Base-by-base conservation (phyloP, 2,888 invertebrate species). In the Nudaria mundana region DNA sequence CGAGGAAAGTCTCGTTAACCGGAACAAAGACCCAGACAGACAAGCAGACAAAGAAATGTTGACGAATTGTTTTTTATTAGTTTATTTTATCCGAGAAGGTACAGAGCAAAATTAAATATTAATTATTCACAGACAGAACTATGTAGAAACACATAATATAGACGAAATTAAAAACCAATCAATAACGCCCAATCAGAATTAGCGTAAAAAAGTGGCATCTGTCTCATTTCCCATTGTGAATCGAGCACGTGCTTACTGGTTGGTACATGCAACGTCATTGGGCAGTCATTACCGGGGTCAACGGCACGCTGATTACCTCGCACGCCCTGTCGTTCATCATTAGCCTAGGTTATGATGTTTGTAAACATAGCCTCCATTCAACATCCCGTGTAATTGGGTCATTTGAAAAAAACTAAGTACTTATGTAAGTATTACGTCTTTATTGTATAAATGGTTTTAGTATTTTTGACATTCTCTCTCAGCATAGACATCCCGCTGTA, bases 261-360 rank as follows among this genome's bases (percentile, higher is more conserved):
- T 77, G 73, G 71, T 67, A 75, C 78, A 66, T 87, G 88, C 88
- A 86, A 44, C 83, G 87, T 88, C 88, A 88, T 88, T 79, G 86
- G 77, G 63, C 81, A 84, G 81, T 87, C 88, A 88, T 88, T 88
- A 87, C 74, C 75, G 81, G 71, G 88, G 86, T 85, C 86, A 84
- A 77, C 71, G 82, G 70, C 81, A 77, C 71, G 71, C 74, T 87
- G 86, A 87, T 87, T 86, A 84, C 84, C 85, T 75, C 63, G 70
- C 78, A 74, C 77, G 83, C 84, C 84, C 82, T 87, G 85, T 80
- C 86, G 79, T 77, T 86, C 81, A 83, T 83, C 85, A 87, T 88
- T 88, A 87, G 81, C 86, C 87, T 88, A 88, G 88, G 88, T 88
- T 87, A 86, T 83, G 80, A 81, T 85, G 84, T 87, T 87, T 86